Evolutionary conservation across 2,113 vertebrate species (phyloP).

Genomic region (Carettochelys insculpta): DNA sequence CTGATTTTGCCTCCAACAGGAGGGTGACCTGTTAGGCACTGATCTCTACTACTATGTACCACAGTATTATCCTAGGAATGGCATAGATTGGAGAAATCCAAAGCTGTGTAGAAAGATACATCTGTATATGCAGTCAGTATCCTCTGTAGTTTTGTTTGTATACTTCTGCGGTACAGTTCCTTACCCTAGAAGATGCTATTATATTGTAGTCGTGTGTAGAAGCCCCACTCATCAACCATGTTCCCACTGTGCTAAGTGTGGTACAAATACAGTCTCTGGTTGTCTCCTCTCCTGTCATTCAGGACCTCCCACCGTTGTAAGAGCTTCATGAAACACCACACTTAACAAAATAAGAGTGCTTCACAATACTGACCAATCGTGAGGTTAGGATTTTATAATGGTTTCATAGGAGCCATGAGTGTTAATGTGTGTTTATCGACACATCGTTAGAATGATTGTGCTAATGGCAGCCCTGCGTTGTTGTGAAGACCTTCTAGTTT

Average conservation of each 20-base stretch:
- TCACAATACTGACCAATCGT: not conserved
- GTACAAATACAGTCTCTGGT: not conserved
- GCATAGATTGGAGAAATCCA: not conserved
- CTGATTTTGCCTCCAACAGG: not conserved
- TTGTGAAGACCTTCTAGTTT: not conserved
- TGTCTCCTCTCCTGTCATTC: not conserved
- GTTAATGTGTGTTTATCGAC: not conserved
- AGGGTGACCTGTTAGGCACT: not conserved
- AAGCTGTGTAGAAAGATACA: not conserved
- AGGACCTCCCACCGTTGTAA: not conserved
- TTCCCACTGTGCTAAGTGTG: not conserved
- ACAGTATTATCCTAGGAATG: not conserved
- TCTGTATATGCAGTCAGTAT: not conserved
- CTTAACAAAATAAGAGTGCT: not conserved
- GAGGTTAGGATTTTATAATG: not conserved
- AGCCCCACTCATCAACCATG: not conserved
- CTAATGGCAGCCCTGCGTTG: not conserved
- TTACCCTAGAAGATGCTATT: not conserved
- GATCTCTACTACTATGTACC: not conserved
- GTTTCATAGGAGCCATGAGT: not conserved
- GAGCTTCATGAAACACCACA: fast-evolving
- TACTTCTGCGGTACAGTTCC: not conserved
- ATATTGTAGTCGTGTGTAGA: not conserved
- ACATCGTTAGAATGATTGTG: not conserved
- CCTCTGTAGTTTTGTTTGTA: not conserved